Conservation (phyloP, 2,888 invertebrate species). For the Ectemnius cavifrons region DNA sequence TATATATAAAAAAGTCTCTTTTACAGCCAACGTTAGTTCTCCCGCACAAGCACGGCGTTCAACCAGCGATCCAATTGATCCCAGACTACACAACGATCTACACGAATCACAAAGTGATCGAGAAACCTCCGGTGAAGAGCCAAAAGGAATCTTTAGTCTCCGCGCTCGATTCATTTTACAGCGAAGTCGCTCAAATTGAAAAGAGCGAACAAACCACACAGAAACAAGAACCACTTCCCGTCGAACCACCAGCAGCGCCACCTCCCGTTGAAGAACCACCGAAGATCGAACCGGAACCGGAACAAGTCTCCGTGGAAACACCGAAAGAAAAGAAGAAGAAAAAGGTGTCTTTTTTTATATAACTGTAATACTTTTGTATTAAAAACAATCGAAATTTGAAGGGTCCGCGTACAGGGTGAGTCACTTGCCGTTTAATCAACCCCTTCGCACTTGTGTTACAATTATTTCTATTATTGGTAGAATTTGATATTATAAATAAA, state of each 20-base stretch:
- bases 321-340: conserved; percentile 50
- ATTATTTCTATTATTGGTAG: no score
- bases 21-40: conserved; percentile 71
- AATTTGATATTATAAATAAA: no score
- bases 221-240: conserved; percentile 30
- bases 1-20: not conserved
- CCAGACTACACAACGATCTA: conserved; percentile 72
- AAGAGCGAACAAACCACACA: conserved; percentile 50
- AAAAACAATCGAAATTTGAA: no score
- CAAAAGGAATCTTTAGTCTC: conserved; percentile 75
- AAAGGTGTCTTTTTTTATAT: no score
- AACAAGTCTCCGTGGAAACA: conserved; percentile 23
- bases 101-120: conserved; percentile 73
- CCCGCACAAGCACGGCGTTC: conserved; percentile 70
- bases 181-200: conserved; percentile 81
- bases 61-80: conserved; percentile 72
- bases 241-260: conserved; percentile 11
- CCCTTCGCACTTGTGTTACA: no score
- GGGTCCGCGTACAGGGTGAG: no score
- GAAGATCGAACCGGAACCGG: conserved; percentile 42
- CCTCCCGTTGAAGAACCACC: conserved; percentile 27
- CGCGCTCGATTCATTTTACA: conserved; percentile 82
- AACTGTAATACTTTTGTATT: not conserved
- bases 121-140: conserved; percentile 74
- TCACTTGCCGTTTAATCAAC: no score